These are phyloP conservation scores for Cyanocitta stelleri DNA, from an alignment of 2,113 vertebrate species.

Conservation along the genomic window DNA sequence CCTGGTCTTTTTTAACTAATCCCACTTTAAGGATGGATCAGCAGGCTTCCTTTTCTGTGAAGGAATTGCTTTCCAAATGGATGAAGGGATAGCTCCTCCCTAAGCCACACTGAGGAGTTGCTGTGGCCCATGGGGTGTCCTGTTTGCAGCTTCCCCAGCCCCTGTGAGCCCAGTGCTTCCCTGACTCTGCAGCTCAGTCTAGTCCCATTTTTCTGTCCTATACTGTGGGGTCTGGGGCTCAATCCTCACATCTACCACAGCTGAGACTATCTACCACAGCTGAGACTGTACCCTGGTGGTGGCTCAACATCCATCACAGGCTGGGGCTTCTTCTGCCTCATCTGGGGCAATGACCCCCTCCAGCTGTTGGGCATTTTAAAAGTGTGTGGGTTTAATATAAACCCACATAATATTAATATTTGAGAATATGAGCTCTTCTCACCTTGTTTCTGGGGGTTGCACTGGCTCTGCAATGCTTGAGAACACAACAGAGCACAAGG, in stretches of 20 bases:
- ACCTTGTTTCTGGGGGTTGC: background rate
- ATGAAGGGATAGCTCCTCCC: background rate
- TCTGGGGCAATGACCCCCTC: background rate
- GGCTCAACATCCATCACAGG: background rate
- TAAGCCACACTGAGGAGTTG: background rate
- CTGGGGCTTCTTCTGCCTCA: background rate
- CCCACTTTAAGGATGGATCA: background rate
- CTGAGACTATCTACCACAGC: background rate
- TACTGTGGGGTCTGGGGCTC: fast-evolving
- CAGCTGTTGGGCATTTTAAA: background rate
- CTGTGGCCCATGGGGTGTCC: background rate
- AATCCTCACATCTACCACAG: fast-evolving
- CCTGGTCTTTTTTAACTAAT: background rate
- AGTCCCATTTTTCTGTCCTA: background rate
- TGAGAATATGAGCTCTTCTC: background rate
- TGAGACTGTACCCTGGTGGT: background rate
- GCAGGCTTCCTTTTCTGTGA: background rate
- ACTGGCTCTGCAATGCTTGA: background rate
- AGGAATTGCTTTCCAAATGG: background rate
- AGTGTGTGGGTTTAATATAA: background rate
- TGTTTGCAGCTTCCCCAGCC: background rate
- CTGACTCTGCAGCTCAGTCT: background rate
- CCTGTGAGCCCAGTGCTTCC: background rate
- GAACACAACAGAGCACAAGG: background rate
- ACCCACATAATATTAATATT: no score